A percentile compares a stretch with the other conserved stretches of the same genome.
Evolutionary conservation across 1,140 invertebrate genomes (phyloP).

Genomic region (Oncopeltus fasciatus): DNA sequence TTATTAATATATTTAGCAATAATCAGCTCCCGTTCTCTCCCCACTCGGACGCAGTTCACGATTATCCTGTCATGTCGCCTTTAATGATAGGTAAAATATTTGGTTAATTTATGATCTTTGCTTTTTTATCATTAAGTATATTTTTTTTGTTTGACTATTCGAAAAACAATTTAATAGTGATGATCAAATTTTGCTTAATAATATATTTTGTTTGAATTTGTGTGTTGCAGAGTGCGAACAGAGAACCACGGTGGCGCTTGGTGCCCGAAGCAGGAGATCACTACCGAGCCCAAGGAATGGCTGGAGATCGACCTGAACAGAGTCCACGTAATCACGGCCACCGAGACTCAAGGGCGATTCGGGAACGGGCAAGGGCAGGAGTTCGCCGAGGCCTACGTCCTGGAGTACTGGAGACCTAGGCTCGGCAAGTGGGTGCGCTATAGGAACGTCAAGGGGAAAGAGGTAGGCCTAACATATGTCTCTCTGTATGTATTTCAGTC

Average conservation of each 20-base stretch:
- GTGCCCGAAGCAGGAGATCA: constrained; percentile 64
- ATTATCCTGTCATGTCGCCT: too few species aligned
- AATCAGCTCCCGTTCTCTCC: too few species aligned
- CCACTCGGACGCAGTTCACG: too few species aligned
- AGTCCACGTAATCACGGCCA: constrained; percentile 60
- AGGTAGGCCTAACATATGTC: constrained; percentile 36
- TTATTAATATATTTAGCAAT: too few species aligned
- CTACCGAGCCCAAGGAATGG: constrained; percentile 58
- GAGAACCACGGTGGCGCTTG: constrained; percentile 70
- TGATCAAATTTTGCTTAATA: background rate
- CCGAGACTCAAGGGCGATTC: constrained; percentile 72
- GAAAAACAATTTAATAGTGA: too few species aligned
- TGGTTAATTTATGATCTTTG: too few species aligned
- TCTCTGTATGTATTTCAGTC: background rate
- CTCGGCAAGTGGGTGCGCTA: constrained; percentile 59
- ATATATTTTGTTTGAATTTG: constrained; percentile 20
- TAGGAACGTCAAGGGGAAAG: constrained; percentile 47
- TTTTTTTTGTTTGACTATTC: too few species aligned
- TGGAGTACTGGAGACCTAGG: constrained; percentile 63
- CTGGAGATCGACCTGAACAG: constrained; percentile 58
- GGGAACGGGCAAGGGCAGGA: constrained; percentile 72
- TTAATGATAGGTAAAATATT: too few species aligned
- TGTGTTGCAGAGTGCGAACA: constrained; percentile 50
- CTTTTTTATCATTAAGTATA: too few species aligned
- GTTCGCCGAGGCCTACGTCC: constrained; percentile 57